Conservation (phyloP, 2,113 vertebrate species). For the Neolamprologus brichardi region DNA sequence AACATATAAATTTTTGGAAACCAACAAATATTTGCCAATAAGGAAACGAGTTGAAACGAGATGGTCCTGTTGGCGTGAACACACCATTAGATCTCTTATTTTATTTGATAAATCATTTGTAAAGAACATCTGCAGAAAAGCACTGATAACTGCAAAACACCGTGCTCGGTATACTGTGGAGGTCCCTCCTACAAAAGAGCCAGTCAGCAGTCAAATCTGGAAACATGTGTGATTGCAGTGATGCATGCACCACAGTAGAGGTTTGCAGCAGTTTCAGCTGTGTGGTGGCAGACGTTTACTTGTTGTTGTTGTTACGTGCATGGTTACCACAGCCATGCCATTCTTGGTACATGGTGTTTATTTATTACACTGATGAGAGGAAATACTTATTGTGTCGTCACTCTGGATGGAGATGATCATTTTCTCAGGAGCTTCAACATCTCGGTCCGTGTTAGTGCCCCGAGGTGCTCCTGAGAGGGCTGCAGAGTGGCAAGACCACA, state of each 20-base stretch:
- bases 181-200: fast-evolving
- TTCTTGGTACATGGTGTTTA: neutral
- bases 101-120: neutral
- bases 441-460: neutral
- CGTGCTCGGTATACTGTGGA: fast-evolving
- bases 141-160: neutral
- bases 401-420: fast-evolving
- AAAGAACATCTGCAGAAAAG: fast-evolving
- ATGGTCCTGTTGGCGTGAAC: fast-evolving
- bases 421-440: neutral
- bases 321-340: neutral
- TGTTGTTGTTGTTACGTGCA: fast-evolving
- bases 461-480: neutral
- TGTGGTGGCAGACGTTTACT: neutral
- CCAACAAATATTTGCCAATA: neutral
- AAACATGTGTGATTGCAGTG: neutral
- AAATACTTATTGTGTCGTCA: fast-evolving
- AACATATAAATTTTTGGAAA: fast-evolving
- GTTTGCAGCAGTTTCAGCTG: fast-evolving
- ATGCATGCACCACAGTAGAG: neutral
- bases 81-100: neutral
- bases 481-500: neutral
- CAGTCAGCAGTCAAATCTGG: neutral
- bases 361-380: neutral
- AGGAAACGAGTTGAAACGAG: neutral